Base-by-base conservation (phyloP, 2,113 vertebrate genomes). In the Nothobranchius kuhntae region DNA sequence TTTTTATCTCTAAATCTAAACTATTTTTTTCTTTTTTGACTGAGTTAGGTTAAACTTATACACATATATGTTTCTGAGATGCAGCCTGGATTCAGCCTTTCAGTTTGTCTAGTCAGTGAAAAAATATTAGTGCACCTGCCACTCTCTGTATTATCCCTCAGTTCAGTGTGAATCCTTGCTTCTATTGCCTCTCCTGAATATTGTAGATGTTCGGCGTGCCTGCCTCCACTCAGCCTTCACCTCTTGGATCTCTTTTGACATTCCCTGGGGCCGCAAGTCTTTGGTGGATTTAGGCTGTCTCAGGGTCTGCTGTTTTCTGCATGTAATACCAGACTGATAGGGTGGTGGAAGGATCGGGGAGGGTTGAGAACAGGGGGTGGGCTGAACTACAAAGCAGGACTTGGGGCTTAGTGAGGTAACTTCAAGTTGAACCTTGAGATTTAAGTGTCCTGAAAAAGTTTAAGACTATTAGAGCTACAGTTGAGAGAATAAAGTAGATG, bases 181-280 rank as follows among this genome's bases (percentile, higher is more conserved):
- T 48, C 55, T 30, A 13, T 26, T 62, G 24, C 53, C 38, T 68
- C 17, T 59, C 15, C 38, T 51, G 24, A 59, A 65, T 47, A 24
- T 30, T 67, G 46, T 9, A 62, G 15, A 12, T 13, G 42, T 65
- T 55, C 53, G 35, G 50, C 66, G 8, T 36, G 6, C 8, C 45
- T 13, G 15, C 24, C 50, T 55, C 17, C 17, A 54, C n/a, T 40
- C 21, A 46, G 15, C 42, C 12, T 56, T 30, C 17, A 38, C 46
- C 47, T 36, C 13, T 24, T 42, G 14, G 10, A 3, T 17, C 15
- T 64, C 11, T 59, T 46, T 17, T 58, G 13, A 24, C 48, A 14
- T 40, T 64, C 24, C 12, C 26, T 15, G 26, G 24, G 47, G 40
- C n/a, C 58, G 54, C 26, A 61, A 24, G 13, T 53, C 40, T 47